These are phyloP conservation scores for Bombus waltoni DNA, from an alignment of 1,140 invertebrate species.

Conservation along the genomic window DNA sequence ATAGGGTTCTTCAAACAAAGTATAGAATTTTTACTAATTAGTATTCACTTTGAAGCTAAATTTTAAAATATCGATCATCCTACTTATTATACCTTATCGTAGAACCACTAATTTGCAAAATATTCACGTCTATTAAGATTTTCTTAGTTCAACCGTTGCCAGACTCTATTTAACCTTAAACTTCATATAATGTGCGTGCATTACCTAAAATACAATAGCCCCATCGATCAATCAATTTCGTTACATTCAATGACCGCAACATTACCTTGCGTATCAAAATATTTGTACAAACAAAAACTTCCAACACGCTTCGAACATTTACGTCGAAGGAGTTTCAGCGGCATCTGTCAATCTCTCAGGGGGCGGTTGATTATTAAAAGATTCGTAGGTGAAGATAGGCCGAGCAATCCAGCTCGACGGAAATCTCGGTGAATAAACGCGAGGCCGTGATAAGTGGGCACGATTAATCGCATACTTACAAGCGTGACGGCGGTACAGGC, in stretches of 20 bases:
- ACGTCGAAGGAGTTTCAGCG: conserved; percentile 3
- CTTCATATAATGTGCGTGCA: background rate
- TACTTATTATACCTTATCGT: background rate
- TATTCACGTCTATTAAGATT: background rate
- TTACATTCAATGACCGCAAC: background rate
- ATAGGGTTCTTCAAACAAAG: background rate
- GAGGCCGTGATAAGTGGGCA: conserved; percentile 52
- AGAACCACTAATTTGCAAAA: background rate
- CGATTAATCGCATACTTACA: conserved; percentile 67
- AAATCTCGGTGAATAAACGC: conserved; percentile 62
- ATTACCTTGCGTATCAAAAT: background rate
- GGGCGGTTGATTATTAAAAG: conserved; percentile 25
- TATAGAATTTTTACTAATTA: background rate
- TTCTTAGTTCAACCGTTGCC: background rate
- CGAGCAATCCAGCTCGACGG: conserved; percentile 27
- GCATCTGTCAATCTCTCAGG: conserved; percentile 23
- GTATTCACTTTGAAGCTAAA: background rate
- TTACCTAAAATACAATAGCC: background rate
- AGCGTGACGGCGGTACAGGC: conserved; percentile 63
- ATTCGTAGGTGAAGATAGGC: background rate
- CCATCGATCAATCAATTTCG: background rate
- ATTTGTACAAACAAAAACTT: background rate
- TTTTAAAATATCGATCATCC: background rate
- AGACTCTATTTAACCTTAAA: background rate
- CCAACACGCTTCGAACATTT: background rate